Base-by-base conservation (phyloP, 2,888 invertebrate species). In the Oscheius sp. region DNA sequence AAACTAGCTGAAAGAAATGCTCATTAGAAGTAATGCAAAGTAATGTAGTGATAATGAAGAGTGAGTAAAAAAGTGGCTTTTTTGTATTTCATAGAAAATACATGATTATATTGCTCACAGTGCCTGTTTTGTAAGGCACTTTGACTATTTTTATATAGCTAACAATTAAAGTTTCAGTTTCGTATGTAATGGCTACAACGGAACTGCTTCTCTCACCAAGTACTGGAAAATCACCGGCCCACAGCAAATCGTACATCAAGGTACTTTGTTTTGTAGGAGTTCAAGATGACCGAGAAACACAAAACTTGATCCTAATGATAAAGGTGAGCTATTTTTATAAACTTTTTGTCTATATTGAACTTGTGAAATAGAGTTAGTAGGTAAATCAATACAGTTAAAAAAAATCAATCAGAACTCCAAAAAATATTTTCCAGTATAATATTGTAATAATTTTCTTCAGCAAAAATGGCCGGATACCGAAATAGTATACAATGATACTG, bases 391-490 rank as follows among this genome's bases (percentile, higher is more conserved):
- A n/a, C n/a, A n/a, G n/a, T n/a, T n/a, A n/a, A n/a, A n/a, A n/a
- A n/a, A n/a, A n/a, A n/a, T n/a, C n/a, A n/a, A n/a, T n/a, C n/a
- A n/a, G n/a, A n/a, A n/a, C n/a, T n/a, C n/a, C n/a, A n/a, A n/a
- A n/a, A n/a, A n/a, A n/a, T n/a, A n/a, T n/a, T n/a, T n/a, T n/a
- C n/a, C n/a, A n/a, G n/a, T n/a, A n/a, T n/a, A n/a, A n/a, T n/a
- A n/a, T n/a, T n/a, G 17, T 15, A 17, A 20, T 20, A 12, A 23
- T 10, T 10, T 5, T 58, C 53, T 53, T 31, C 52, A 65, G 65
- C 37, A 50, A 27, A 65, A 33, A 25, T 65, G 55, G 55, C 55
- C 55, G 12, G 34, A 55, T 33, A 34, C 52, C 12, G 37, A 52
- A 23, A 33, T 55, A 8, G n/a, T 55, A 34, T 23, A 55, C 20